Evolutionary conservation across 2,888 invertebrate genomes (phyloP), one percentile per base, ranked within the genome.

Genomic region (Lydus trimaculatus): DNA sequence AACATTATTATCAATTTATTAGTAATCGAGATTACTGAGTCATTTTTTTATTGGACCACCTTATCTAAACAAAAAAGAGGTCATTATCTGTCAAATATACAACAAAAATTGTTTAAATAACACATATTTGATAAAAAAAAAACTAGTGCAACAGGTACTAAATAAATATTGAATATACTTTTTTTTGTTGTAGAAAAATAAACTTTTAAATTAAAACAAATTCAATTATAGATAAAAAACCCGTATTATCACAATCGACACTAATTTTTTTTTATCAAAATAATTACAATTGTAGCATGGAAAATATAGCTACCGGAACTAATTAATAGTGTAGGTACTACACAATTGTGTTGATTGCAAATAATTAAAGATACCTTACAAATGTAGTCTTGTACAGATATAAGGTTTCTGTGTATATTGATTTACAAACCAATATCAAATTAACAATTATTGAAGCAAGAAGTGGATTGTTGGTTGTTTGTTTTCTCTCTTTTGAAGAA

Each of bases 141-240:
- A 60, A 52, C 4, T 23, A 31, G 61, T 39, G 33, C 23, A n/a
- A 61, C 66, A 66, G 62, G 63, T 63, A 59, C 67, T 56, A 31
- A 31, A 59, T 63, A 67, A 67, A 67, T 67, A 67, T 60, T 63
- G 36, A 59, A 60, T 52, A 33, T 58, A 31, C 6, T 28, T 20
- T 25, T 15, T 56, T 48, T 25, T 31, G 23, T 58, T 8, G 15
- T 33, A 31, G 43, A 39, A 62, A 58, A 61, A 33, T 58, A 31
- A 43, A 33, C 64, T n/a, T 39, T 3, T 31, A 23, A 31, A 17
- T 58, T 58, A 20, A 60, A 33, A 60, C 17, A 61, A 31, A 31
- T 36, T 17, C 36, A 61, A 61, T 39, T 36, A n/a, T n/a, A 61
- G 61, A 61, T 61, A 61, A 61, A n/a, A 9, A 23, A 39, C 33